phyloP scores from a whole-genome alignment of 2,113 vertebrate genomes.

The Ptilonorhynchus violaceus region DNA sequence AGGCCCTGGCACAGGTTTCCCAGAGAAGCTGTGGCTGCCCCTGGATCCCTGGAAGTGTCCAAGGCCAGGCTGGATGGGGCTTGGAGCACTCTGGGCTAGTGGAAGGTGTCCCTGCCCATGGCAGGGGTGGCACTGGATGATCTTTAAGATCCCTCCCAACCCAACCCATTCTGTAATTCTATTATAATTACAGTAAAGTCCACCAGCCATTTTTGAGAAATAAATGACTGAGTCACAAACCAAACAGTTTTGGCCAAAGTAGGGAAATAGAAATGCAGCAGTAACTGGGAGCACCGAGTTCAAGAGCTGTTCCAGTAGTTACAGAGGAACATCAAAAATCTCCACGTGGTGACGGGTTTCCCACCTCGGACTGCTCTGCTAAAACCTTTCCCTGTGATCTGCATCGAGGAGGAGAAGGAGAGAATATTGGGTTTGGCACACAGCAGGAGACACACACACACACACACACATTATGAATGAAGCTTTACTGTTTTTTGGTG shows the following conservation, averaged over 20 bases:
- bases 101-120: background rate
- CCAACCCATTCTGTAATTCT: background rate
- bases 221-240: background rate
- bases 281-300: background rate
- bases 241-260: background rate
- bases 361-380: background rate
- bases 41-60: background rate
- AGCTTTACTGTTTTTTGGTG: background rate
- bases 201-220: background rate
- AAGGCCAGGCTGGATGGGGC: background rate
- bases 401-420: background rate
- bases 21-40: background rate
- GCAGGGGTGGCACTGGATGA: rapidly evolving
- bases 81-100: background rate
- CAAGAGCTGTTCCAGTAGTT: background rate
- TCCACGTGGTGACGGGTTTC: background rate
- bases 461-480: background rate
- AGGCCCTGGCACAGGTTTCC: background rate
- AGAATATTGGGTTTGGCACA: background rate
- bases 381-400: background rate
- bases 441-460: background rate
- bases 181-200: background rate
- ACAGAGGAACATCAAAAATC: background rate
- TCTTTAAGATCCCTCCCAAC: background rate
- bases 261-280: background rate